phyloP scores from a whole-genome alignment of 2,113 vertebrate species.

The Meleagris gallopavo region DNA sequence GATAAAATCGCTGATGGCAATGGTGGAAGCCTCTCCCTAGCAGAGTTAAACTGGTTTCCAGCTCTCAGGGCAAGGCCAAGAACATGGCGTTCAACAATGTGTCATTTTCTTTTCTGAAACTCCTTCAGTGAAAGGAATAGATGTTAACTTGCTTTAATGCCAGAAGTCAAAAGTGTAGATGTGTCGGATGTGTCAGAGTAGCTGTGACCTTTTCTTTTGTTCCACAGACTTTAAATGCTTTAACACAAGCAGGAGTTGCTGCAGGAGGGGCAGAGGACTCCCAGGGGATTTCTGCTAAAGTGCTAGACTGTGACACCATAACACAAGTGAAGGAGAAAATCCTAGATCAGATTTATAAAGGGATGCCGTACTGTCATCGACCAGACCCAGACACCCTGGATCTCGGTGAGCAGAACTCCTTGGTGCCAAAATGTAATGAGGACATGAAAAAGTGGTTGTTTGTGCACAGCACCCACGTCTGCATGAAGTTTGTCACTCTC shows the following conservation, averaged over 20 bases:
- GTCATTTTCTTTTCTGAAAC: neutral
- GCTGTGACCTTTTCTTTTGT: neutral
- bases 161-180: neutral
- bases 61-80: neutral
- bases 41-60: neutral
- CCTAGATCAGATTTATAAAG: constrained; percentile 95
- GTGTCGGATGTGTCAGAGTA: neutral
- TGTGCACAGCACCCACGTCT: neutral
- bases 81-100: neutral
- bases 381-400: constrained; percentile 92
- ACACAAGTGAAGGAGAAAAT: constrained; percentile 98
- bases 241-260: constrained; percentile 81
- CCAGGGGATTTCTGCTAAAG: constrained; percentile 89
- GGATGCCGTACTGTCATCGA: constrained; percentile 89
- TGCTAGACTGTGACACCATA: constrained; percentile 95
- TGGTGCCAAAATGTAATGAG: neutral
- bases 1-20: neutral
- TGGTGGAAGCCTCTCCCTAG: fast-evolving
- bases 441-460: neutral
- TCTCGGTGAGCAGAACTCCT: constrained; percentile 84
- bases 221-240: constrained; percentile 88
- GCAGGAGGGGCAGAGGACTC: constrained; percentile 81
- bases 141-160: neutral
- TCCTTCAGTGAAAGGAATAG: neutral
- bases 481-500: fast-evolving